phyloP scores from a whole-genome alignment of 1,140 invertebrate species.

The Marisa cornuarietis region DNA sequence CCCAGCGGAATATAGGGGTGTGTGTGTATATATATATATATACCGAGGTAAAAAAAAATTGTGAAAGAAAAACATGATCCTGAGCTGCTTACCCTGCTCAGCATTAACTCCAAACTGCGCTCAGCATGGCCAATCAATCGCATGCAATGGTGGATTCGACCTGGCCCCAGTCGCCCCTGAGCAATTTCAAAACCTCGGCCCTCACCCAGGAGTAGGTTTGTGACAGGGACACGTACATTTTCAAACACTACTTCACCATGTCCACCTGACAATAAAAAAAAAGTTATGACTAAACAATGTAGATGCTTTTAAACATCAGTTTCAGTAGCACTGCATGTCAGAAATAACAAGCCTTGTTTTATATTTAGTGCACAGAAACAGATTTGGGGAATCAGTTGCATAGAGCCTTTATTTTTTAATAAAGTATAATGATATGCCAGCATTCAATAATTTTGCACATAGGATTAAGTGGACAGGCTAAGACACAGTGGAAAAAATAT shows the following conservation, averaged over 20 bases:
- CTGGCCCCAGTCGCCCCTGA: slow-evolving; percentile 68
- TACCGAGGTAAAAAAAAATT: background rate
- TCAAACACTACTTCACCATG: slow-evolving; percentile 68
- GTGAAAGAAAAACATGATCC: background rate
- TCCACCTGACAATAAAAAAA: slow-evolving; percentile 53
- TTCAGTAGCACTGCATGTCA: background rate
- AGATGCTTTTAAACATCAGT: background rate
- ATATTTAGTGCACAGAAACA: too few relatives aligned
- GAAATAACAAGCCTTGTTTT: too few relatives aligned
- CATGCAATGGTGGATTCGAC: slow-evolving; percentile 70
- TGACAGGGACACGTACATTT: slow-evolving; percentile 65
- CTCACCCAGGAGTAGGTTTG: slow-evolving; percentile 67
- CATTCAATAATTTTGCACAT: too few relatives aligned
- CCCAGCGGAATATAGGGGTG: too few relatives aligned
- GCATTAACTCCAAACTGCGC: slow-evolving; percentile 64
- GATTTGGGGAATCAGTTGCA: too few relatives aligned
- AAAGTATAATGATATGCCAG: too few relatives aligned
- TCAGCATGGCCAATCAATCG: slow-evolving; percentile 66
- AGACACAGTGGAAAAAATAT: too few relatives aligned
- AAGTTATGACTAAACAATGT: background rate
- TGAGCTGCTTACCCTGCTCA: slow-evolving; percentile 59
- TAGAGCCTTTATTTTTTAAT: too few relatives aligned
- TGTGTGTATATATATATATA: too few relatives aligned
- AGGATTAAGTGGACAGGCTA: too few relatives aligned
- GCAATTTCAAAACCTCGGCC: slow-evolving; percentile 69